phyloP scores from a whole-genome alignment of 2,888 invertebrate species.

The Matsumyia berberina region DNA sequence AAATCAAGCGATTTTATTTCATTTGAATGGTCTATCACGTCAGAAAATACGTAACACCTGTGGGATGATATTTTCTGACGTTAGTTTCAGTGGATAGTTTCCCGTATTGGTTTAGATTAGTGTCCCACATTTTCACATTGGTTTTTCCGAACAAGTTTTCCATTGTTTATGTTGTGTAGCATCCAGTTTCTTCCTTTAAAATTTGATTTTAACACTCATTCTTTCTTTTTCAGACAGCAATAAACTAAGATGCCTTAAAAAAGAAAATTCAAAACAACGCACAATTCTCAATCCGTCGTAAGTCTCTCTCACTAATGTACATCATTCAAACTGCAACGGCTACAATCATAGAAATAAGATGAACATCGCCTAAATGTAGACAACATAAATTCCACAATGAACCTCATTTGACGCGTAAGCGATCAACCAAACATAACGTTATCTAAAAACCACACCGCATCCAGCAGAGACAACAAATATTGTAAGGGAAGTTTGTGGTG shows the following conservation, averaged over 20 bases:
- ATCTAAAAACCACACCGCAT: constrained; percentile 17
- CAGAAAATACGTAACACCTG: no score
- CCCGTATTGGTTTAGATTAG: no score
- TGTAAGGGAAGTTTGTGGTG: constrained; percentile 14
- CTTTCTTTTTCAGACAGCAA: constrained; percentile 51
- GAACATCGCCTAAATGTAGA: constrained; percentile 56
- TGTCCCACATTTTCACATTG: no score
- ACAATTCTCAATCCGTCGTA: constrained; percentile 9
- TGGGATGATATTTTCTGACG: no score
- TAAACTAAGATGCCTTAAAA: constrained; percentile 64
- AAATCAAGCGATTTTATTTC: no score
- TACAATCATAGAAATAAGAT: constrained; percentile 48
- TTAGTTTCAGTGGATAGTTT: no score
- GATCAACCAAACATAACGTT: constrained; percentile 28
- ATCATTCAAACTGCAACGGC: constrained; percentile 46
- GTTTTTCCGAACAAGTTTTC: no score
- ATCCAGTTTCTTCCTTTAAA: no score
- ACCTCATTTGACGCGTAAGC: constrained; percentile 35
- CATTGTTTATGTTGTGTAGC: no score
- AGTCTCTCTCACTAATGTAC: not conserved
- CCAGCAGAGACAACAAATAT: not conserved
- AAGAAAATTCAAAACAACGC: constrained; percentile 12
- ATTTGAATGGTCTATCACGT: no score
- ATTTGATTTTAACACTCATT: no score
- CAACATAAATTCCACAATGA: constrained; percentile 23